These are phyloP conservation scores for Amphipoea lucens DNA, from an alignment of 2,888 invertebrate species.

Conservation along the genomic window DNA sequence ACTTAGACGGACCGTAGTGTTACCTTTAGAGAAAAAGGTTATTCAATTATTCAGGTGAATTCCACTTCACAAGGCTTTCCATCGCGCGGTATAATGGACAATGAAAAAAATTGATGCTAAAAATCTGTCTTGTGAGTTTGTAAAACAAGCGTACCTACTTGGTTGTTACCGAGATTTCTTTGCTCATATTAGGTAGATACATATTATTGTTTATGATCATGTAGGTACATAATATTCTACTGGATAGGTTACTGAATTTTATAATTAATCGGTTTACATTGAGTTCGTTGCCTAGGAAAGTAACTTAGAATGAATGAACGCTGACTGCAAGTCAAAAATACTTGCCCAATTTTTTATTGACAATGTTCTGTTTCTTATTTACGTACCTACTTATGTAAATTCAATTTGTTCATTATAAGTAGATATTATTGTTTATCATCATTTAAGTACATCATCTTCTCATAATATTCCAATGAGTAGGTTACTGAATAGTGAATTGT, in stretches of 20 bases:
- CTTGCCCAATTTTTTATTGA: too few species aligned
- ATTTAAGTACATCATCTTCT: background rate
- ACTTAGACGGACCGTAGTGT: background rate
- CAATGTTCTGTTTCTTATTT: too few species aligned
- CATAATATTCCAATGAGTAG: background rate
- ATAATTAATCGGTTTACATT: background rate
- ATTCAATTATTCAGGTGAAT: conserved; percentile 18
- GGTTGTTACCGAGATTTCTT: background rate
- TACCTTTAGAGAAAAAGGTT: background rate
- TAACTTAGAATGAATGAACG: too few species aligned
- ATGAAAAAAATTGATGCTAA: background rate
- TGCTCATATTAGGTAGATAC: background rate
- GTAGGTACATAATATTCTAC: too few species aligned
- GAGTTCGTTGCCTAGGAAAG: background rate
- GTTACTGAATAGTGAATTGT: background rate
- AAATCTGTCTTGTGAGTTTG: background rate
- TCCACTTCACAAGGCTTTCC: conserved; percentile 4
- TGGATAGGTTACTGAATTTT: too few species aligned
- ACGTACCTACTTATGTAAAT: background rate
- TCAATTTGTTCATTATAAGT: background rate
- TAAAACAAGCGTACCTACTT: background rate
- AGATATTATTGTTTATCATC: background rate
- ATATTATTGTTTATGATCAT: too few species aligned
- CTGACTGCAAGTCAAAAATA: too few species aligned
- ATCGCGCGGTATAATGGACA: background rate